These are phyloP conservation scores for Agrotis ipsilon DNA, from an alignment of 2,888 invertebrate genomes.

Conservation along the genomic window DNA sequence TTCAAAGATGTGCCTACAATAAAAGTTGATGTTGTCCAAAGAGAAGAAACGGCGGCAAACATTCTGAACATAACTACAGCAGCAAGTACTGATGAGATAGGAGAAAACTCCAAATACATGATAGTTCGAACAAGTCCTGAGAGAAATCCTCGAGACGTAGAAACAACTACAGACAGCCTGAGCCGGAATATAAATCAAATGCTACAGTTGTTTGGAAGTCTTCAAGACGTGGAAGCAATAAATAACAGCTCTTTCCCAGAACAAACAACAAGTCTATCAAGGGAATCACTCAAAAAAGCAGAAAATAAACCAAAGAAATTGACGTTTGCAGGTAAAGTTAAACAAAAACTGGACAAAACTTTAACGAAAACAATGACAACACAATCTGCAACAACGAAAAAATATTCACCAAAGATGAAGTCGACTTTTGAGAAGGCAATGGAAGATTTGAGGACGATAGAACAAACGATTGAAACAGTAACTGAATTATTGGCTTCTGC, in stretches of 20 bases:
- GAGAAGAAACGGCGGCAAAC: background rate
- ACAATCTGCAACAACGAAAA: no score
- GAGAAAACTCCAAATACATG: background rate
- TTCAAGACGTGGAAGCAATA: constrained; percentile 54
- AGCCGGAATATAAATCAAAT: constrained; percentile 68
- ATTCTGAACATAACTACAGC: background rate
- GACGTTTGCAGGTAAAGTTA: background rate
- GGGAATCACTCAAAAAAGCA: background rate
- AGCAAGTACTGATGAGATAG: background rate
- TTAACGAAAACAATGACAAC: background rate
- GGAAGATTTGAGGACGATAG: background rate
- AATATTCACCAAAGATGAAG: no score
- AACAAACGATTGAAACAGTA: background rate
- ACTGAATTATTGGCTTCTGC: background rate
- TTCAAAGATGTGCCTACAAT: constrained; percentile 22
- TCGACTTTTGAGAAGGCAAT: background rate
- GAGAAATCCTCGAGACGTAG: constrained; percentile 11
- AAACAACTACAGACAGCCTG: constrained; percentile 39
- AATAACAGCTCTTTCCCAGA: constrained; percentile 22
- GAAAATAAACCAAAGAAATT: constrained; percentile 7
- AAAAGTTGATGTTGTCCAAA: constrained; percentile 28
- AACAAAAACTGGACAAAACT: constrained; percentile 6
- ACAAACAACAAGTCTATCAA: constrained; percentile 27
- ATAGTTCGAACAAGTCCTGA: constrained; percentile 20
- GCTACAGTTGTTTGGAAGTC: constrained; percentile 65